Evolutionary conservation across 2,888 invertebrate genomes (phyloP).

Genomic region (Caenorhabditis auriculariae): DNA sequence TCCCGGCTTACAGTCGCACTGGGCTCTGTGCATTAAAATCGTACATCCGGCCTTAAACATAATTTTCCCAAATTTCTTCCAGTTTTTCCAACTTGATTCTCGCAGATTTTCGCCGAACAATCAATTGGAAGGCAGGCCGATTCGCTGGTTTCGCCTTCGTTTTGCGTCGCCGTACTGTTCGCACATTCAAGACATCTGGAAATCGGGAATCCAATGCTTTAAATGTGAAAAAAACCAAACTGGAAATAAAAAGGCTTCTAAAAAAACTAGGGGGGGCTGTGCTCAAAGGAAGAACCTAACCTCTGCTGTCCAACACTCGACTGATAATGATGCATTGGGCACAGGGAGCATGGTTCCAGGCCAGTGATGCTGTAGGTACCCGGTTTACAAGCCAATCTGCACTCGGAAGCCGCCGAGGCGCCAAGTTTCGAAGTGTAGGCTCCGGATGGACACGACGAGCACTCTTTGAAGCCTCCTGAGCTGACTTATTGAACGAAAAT

Average conservation of each 20-base stretch:
- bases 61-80: too few relatives aligned
- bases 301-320: constrained; percentile 79
- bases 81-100: constrained; percentile 45
- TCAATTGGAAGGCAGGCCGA: constrained; percentile 82
- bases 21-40: constrained; percentile 49
- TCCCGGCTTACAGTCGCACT: constrained; percentile 84
- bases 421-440: constrained; percentile 66
- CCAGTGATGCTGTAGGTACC: constrained; percentile 74
- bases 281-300: constrained; percentile 64
- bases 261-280: background rate
- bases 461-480: constrained; percentile 64
- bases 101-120: constrained; percentile 68
- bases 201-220: background rate
- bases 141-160: constrained; percentile 77
- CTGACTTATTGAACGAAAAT: background rate
- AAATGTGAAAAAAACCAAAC: background rate
- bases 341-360: constrained; percentile 86
- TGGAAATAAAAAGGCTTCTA: background rate
- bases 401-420: constrained; percentile 63
- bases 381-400: constrained; percentile 79
- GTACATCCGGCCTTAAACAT: constrained; percentile 38
- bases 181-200: constrained; percentile 76
- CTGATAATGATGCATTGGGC: constrained; percentile 89
- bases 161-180: constrained; percentile 83
- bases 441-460: constrained; percentile 77